Conservation (phyloP, 2,888 invertebrate species). For the Cataglyphis livida region DNA sequence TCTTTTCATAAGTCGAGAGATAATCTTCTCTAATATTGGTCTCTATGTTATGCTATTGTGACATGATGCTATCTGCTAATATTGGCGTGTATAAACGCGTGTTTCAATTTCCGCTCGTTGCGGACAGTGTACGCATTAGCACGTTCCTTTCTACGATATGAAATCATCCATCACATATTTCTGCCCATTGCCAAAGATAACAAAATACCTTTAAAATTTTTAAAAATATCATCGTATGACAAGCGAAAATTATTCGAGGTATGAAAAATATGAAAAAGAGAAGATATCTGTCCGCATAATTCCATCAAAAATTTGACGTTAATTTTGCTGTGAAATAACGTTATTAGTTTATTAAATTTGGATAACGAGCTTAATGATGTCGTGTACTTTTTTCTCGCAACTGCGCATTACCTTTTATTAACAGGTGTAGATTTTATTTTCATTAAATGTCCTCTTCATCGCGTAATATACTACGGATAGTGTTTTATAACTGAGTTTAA, state of each 20-base stretch:
- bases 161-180: conserved; percentile 40
- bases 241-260: background rate
- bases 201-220: conserved; percentile 40
- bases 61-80: conserved; percentile 33
- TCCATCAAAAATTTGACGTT: background rate
- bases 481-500: conserved; percentile 42
- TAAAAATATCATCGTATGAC: conserved; percentile 29
- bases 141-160: conserved; percentile 16
- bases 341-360: background rate
- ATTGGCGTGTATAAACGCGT: background rate
- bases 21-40: background rate
- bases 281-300: background rate
- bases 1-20: background rate
- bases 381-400: background rate
- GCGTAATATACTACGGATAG: background rate
- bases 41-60: conserved; percentile 43
- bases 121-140: conserved; percentile 36
- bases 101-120: conserved; percentile 2
- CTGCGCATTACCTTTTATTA: background rate
- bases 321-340: background rate
- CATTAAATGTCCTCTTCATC: background rate
- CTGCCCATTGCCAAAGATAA: conserved; percentile 44
- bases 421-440: background rate
- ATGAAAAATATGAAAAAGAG: background rate
- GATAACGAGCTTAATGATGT: background rate